Base-by-base conservation (phyloP, 2,888 invertebrate species). In the Eucriotettix oculatus region DNA sequence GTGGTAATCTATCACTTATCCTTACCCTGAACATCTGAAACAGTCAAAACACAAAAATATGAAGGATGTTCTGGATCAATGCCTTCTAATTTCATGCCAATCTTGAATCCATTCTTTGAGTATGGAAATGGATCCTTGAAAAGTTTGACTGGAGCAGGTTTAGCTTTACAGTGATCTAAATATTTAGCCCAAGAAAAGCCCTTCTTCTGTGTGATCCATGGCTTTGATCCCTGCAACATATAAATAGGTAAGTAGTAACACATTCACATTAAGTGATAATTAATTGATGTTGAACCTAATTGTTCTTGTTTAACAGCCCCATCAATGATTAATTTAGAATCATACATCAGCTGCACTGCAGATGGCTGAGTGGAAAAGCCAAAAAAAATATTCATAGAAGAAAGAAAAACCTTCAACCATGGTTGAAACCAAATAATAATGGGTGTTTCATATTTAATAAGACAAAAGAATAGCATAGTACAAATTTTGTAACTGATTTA, bases 11-110 rank as follows among this genome's bases (percentile, higher is more conserved):
- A 48, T 29, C 16, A 16, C 3, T 17, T 29, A 10, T 41, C 54
- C 29, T 62, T 65, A 73, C 77, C 78, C 65, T 73, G 71, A 56
- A 88, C 83, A 72, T 90, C 89, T 1, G 85, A 83, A 41, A 96
- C 86, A 1, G 87, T 87, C 59, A 92, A 81, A 40, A 93, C 92
- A 71, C 94, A 94, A 71, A 92, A 92, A 62, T 90, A 76, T 0
- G 90, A 86, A 60, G 91, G 93, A 73, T 93, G 90, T 68, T 86
- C 85, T 0, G 95, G 96, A 75, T 97, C 96, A 54, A 95, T 87
- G 3, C 92, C 95, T 76, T 96, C 96, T 67, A 96, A 71, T 68
- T 90, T 87, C 90, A 93, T 91, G 5, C 91, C 92, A 52, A 86
- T 80, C 69, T 85, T 83, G 68, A 68, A 68, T 42, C 81, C 79